Conservation (phyloP, 92 coral and sea anemone genomes). For the Phymanthus crucifer region DNA sequence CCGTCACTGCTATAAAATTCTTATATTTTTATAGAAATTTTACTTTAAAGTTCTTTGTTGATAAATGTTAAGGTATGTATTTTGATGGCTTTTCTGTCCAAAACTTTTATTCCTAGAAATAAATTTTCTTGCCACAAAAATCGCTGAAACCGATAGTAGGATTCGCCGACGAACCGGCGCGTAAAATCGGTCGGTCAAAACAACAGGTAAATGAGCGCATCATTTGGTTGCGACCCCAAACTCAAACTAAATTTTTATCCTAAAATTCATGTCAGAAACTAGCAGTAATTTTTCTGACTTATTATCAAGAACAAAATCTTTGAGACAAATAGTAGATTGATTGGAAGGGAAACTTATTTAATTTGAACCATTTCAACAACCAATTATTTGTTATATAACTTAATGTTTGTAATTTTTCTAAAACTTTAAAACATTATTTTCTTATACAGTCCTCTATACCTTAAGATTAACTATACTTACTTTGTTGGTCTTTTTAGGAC, state of each 20-base stretch:
- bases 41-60: neutral
- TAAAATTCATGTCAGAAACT: neutral
- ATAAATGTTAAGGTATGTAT: neutral
- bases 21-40: neutral
- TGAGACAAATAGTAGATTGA: too few relatives aligned
- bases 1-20: neutral
- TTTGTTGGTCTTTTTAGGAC: neutral
- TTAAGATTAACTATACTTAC: neutral
- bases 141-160: neutral
- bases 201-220: conserved; percentile 17
- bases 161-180: neutral
- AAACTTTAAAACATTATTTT: neutral
- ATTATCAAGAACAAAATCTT: too few relatives aligned
- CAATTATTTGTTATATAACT: too few relatives aligned
- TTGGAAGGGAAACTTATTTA: too few relatives aligned
- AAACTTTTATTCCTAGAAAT: neutral
- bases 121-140: neutral
- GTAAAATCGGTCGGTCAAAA: neutral
- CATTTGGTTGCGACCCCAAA: conserved; percentile 6
- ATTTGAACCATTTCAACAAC: too few relatives aligned
- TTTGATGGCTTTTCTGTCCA: neutral
- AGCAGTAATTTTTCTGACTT: neutral
- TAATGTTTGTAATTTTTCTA: neutral
- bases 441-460: neutral
- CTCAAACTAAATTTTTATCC: neutral